Conservation (phyloP, 2,797 vertebrate genomes). For the Platalea minor region DNA sequence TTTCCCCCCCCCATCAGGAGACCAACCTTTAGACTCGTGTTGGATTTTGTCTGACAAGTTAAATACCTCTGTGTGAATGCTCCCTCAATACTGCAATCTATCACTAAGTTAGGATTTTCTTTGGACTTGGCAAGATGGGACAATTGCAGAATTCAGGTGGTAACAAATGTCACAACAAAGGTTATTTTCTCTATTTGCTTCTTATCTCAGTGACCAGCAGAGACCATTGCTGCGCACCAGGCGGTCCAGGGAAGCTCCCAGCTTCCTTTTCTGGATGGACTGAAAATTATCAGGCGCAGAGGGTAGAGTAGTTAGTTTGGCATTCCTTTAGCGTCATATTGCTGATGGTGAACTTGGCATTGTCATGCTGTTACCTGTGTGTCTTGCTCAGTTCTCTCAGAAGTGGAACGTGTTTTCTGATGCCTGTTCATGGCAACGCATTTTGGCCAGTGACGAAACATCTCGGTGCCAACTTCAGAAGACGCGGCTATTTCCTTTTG, state of each 20-base stretch:
- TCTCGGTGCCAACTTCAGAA: not conserved
- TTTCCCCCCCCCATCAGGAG: too few species aligned
- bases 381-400: not conserved
- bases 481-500: accelerated
- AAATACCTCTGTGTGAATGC: accelerated
- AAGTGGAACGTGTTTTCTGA: not conserved
- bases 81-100: accelerated
- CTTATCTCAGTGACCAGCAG: too few species aligned
- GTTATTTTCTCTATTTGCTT: not conserved
- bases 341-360: not conserved
- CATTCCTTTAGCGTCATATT: accelerated
- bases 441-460: not conserved
- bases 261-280: not conserved
- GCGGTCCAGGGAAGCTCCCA: not conserved
- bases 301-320: not conserved
- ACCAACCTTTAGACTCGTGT: accelerated
- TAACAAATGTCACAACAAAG: not conserved
- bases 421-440: not conserved
- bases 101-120: not conserved
- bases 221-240: not conserved
- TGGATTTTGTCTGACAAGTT: not conserved
- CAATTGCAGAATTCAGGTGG: not conserved
- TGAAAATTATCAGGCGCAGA: not conserved
- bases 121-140: not conserved
- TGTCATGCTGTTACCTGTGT: accelerated